phyloP scores from a whole-genome alignment of 2,797 vertebrate genomes.

The Staurois parvus region DNA sequence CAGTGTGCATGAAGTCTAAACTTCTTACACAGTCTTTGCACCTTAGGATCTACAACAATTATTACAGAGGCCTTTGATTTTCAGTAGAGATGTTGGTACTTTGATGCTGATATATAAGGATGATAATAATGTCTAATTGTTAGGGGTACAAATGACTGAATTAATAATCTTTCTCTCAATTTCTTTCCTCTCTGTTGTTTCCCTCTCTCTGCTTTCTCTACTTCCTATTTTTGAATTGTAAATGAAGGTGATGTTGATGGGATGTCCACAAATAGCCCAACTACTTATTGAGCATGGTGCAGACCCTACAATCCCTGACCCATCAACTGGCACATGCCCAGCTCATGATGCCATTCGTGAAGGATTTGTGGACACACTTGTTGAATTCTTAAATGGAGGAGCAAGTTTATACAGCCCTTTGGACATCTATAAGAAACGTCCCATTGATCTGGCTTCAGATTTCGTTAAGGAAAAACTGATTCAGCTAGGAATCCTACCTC shows the following conservation, averaged over 20 bases:
- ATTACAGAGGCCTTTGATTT: background rate
- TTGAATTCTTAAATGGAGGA: background rate
- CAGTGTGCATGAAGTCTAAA: too few species aligned
- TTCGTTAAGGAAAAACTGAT: background rate
- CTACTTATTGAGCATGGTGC: constrained; percentile 25
- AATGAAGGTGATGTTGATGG: constrained; percentile 55
- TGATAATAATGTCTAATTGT: too few species aligned
- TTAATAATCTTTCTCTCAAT: background rate
- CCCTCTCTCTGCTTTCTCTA: background rate
- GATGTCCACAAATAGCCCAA: constrained; percentile 1
- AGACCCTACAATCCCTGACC: constrained; percentile 21
- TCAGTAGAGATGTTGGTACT: background rate
- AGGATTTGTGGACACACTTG: constrained; percentile 47
- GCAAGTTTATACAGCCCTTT: constrained; percentile 9
- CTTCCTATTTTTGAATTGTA: background rate
- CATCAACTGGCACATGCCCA: constrained; percentile 38
- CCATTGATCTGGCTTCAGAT: constrained; percentile 38
- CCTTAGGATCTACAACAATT: too few species aligned
- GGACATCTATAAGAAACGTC: constrained; percentile 22
- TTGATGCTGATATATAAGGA: background rate
- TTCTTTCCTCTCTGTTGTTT: background rate
- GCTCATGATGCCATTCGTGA: constrained; percentile 47
- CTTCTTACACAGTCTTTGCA: too few species aligned
- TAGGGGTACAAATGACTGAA: background rate
- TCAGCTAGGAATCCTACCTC: background rate